Evolutionary conservation across 2,888 invertebrate genomes (phyloP).

Genomic region (Ceratothoa steindachneri): DNA sequence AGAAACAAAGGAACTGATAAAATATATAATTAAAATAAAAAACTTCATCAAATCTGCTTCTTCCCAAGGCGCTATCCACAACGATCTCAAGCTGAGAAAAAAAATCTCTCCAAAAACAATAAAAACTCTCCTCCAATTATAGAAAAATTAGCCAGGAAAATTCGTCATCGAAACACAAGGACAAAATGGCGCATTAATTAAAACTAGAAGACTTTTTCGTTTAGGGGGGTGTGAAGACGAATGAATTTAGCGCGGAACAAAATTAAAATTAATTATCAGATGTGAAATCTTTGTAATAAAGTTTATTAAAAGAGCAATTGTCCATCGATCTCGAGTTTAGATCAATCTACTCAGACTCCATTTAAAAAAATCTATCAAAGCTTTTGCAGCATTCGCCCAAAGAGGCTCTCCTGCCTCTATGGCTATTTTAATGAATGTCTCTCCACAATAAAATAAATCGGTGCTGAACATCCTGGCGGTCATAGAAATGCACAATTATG

Average conservation of each 20-base stretch:
- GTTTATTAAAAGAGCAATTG: not conserved
- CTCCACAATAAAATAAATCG: too few relatives aligned
- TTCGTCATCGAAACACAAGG: not conserved
- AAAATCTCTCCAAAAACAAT: too few relatives aligned
- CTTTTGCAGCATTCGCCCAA: too few relatives aligned
- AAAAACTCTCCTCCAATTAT: not conserved
- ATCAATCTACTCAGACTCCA: too few relatives aligned
- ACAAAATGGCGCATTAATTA: not conserved
- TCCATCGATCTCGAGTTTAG: not conserved
- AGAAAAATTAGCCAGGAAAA: not conserved
- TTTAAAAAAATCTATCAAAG: too few relatives aligned
- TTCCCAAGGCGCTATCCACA: not conserved
- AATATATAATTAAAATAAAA: not conserved
- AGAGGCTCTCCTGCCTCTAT: too few relatives aligned
- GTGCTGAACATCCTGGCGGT: too few relatives aligned
- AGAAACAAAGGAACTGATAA: not conserved
- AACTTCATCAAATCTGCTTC: too few relatives aligned
- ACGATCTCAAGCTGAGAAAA: not conserved
- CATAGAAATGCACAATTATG: too few relatives aligned
- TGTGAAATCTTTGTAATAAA: not conserved
- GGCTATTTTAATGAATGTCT: too few relatives aligned
- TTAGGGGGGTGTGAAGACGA: not conserved
- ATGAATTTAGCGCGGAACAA: not conserved
- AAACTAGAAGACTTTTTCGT: not conserved
- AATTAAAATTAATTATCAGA: not conserved